Percentiles rank a stretch among this genome's conserved stretches.
These are phyloP conservation scores for Gerris lacustris DNA, from an alignment of 2,888 invertebrate species.

Conservation along the genomic window DNA sequence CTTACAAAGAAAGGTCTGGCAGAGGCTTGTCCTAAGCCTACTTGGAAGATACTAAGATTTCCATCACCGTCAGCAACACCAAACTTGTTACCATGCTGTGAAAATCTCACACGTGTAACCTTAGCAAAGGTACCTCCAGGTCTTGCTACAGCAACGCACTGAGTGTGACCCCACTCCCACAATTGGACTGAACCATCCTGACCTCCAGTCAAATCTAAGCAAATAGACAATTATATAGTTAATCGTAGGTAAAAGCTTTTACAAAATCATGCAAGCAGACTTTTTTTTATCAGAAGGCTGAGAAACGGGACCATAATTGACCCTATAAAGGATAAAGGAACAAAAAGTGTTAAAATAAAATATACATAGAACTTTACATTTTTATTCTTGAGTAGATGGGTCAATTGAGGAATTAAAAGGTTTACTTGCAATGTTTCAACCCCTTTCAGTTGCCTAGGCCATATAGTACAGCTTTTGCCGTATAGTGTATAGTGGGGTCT, in stretches of 20 bases:
- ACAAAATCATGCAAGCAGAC: no score
- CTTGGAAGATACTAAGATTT: conserved; percentile 88
- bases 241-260: not conserved
- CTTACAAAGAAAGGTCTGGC: conserved; percentile 79
- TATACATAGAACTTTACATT: no score
- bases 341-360: no score
- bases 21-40: conserved; percentile 62
- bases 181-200: conserved; percentile 91
- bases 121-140: conserved; percentile 90
- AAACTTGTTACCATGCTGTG: conserved; percentile 95
- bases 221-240: conserved; percentile 15
- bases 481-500: no score
- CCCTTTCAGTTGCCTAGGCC: no score
- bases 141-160: conserved; percentile 77
- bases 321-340: not conserved
- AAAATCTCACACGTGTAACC: conserved; percentile 90
- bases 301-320: conserved; percentile 10
- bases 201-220: conserved; percentile 75
- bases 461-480: no score
- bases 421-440: no score
- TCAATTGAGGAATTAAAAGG: no score
- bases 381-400: no score
- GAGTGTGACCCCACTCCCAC: conserved; percentile 97
- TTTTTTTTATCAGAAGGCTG: not conserved
- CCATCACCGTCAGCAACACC: conserved; percentile 97